Base-by-base conservation (phyloP, 2,888 invertebrate species). In the Lamellibrachia satsuma region DNA sequence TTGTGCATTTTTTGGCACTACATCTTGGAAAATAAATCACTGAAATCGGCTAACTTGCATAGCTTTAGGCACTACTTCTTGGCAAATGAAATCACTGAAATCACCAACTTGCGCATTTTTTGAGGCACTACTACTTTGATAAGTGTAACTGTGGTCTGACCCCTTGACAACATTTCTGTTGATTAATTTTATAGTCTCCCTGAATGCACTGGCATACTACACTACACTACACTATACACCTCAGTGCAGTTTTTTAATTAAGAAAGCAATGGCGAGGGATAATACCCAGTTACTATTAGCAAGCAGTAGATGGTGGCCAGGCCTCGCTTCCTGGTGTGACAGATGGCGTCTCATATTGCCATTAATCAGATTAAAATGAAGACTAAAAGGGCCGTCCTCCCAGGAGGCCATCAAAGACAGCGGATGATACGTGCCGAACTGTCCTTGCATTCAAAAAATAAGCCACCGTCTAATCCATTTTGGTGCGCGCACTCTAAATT, bases 321-420 rank as follows among this genome's bases (percentile, higher is more conserved):
- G 39, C 39, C 39, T 39, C 39, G 39, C 39, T n/a, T 75, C 22
- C 15, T 75, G 75, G 75, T 22, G 15, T 75, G 75, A 75, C 75
- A 75, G 75, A 75, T 75, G 75, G 75, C 75, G 6, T 75, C 75
- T 75, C 75, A 75, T 22, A 75, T 75, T 75, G 75, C 75, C 75
- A 75, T 75, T 75, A 75, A 75, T 75, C 75, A 75, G 75, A 75
- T 75, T 75, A 75, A 75, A 75, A 75, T 75, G 75, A 75, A 75
- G 75, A 75, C 75, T 75, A 75, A 75, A 75, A 75, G 75, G 75
- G n/a, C 75, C 3, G 22, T 6, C 22, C 22, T 75, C 75, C 75
- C 75, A n/a, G 75, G 75, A 75, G 75, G 75, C 75, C 75, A 22
- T 75, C 75, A 75, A 75, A 75, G 75, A 75, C 75, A n/a, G 75